Base-by-base conservation (phyloP, 2,888 invertebrate genomes). In the Zele albiditarsus region DNA sequence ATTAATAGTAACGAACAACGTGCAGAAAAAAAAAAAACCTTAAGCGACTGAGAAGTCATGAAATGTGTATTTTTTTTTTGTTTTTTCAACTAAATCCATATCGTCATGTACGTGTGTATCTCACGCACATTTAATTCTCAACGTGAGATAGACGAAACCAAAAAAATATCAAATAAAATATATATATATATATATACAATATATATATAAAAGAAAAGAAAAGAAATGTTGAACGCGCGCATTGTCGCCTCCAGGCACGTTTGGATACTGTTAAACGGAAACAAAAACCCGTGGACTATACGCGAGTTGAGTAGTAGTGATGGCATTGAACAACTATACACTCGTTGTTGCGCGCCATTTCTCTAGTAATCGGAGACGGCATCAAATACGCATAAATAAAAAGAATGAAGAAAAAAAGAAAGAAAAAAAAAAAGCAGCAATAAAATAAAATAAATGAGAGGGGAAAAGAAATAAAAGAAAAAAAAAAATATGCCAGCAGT, bases 201-300 rank as follows among this genome's bases (percentile, higher is more conserved):
- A n/a, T n/a, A n/a, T n/a, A n/a, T n/a, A n/a, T n/a, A n/a, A n/a
- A n/a, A n/a, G n/a, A n/a, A 53, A 53, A 53, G 20, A 53, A 53
- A n/a, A 53, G 53, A 53, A 20, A 20, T 20, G 53, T 23, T 42
- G 38, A 46, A 27, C 60, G 42, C 12, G 46, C 62, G 71, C 62
- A 62, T 46, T 42, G 46, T 71, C 62, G 69, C 69, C 69, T 69
- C 38, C 20, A 23, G 58, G 38, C 38, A 69, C 58, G 20, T 12
- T 28, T 57, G 42, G 53, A 69, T 71, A 71, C 71, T 71, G 71
- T 71, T 71, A 70, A 71, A 62, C 46, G 62, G 62, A 42, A 62
- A 42, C 60, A 71, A 71, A 71, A 71, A 20, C 49, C 42, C 27
- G 6, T 28, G n/a, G 53, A 58, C 31, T 33, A 57, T 69, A 69